These are phyloP conservation scores for Stylophora pistillata DNA, from an alignment of 64 coral and sea anemone species.

Conservation along the genomic window DNA sequence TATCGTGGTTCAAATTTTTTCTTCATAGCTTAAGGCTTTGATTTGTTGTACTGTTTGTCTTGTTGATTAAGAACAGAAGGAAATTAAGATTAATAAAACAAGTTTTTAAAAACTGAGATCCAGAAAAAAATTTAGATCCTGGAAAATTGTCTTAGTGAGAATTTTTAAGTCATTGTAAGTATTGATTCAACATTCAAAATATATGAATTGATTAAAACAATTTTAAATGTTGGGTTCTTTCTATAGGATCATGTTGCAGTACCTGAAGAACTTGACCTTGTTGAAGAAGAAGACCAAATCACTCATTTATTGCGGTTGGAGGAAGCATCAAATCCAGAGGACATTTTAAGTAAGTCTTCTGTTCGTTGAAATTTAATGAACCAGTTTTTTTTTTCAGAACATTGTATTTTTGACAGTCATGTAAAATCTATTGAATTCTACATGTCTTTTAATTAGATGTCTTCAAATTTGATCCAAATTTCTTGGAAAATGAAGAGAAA, in stretches of 20 bases:
- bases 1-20: background rate
- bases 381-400: background rate
- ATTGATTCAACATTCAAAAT: too few species aligned
- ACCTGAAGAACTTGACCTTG: slow-evolving; percentile 70
- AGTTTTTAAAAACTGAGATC: background rate
- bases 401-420: background rate
- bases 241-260: slow-evolving; percentile 84
- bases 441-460: slow-evolving; percentile 56
- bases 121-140: background rate
- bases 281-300: slow-evolving; percentile 99
- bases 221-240: background rate
- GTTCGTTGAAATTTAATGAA: background rate
- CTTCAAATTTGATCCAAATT: slow-evolving; percentile 95
- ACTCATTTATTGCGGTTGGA: slow-evolving; percentile 92
- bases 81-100: too few species aligned
- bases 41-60: too few species aligned
- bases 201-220: too few species aligned
- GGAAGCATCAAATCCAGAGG: slow-evolving; percentile 83
- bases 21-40: too few species aligned
- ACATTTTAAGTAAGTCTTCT: slow-evolving; percentile 88
- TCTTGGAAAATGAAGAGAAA: slow-evolving; percentile 98
- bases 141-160: background rate
- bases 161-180: too few species aligned
- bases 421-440: background rate
- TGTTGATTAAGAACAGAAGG: too few species aligned